Evolutionary conservation across 2,797 vertebrate genomes (phyloP), one percentile per base, ranked within the genome.

Genomic region (Garrulus glandarius): DNA sequence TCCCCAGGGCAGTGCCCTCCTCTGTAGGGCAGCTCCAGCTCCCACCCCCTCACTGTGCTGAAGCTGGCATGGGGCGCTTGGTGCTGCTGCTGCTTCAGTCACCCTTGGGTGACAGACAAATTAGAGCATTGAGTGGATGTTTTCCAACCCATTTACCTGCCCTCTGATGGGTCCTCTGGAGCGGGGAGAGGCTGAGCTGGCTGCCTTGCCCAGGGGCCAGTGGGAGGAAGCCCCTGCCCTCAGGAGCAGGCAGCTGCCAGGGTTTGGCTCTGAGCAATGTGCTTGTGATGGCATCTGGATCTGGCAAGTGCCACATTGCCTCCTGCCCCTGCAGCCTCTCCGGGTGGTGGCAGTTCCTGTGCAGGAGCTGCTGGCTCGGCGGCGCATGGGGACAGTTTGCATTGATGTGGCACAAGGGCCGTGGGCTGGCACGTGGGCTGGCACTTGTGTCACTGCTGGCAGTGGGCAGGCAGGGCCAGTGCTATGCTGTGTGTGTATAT

Each of bases 1-100:
- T 97, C 96, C 90, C 89, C 95, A 92, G 85, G 96, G 87, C 92
- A 89, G 43, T 89, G 84, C 87, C 78, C 88, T 89, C 78, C 71
- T 94, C 81, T 17, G 64, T 78, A 85, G 84, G 84, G 91, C 94
- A 96, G 87, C 87, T 83, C 61, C 84, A 91, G 84, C 91, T 91
- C 91, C 82, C 55, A 72, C 47, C 59, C 74, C 52, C 37, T 75
- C 2, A 12, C 82, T 71, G 50, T 57, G n/a, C 81, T 8, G 16
- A 93, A 92, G 81, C 76, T 5, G 17, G 74, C 5, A 5, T 6
- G 3, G 85, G 85, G 67, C 0, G 0, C 83, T 81, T 70, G 53
- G 37, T 87, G 86, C 93, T 95, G 80, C 68, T 91, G 81, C 69
- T 16, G 18, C 39, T 39, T 39, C 6, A 0, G 55, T 80, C 84